Evolutionary conservation across 1,140 invertebrate species (phyloP), one percentile per base, ranked within the genome.

Genomic region (Spodoptera frugiperda): DNA sequence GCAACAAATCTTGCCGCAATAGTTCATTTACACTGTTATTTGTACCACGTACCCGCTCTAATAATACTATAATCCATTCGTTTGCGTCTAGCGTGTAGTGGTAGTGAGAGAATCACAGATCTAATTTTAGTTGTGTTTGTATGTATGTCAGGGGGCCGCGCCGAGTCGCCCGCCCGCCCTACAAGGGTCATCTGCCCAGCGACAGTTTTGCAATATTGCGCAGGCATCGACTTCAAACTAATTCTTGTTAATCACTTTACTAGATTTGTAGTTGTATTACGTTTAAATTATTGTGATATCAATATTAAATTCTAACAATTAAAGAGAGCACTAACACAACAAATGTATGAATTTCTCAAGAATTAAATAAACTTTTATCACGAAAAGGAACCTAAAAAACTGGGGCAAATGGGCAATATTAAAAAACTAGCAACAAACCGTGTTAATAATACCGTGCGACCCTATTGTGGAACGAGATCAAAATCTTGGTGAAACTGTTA

Each of bases 111-210:
- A 90, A 86, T 89, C 87, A 89, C 87, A 85, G 78, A 82, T 89
- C 91, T 93, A 93, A 90, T 89, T 88, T 89, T 93, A 93, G 89
- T 84, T 81, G 73, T 86, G 84, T 91, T 87, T 91, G 89, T 91
- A 91, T 91, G 89, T 93, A 84, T 93, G 91, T 93, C 91, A 93
- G 84, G 90, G 86, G 91, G 90, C 87, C 90, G 87, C 74, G 30
- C 72, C 78, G 77, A 81, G 79, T 77, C 82, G 80, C 75, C 84
- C 82, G 84, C 82, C 84, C 86, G 90, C 86, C 90, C 89, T 89
- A 90, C 78, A 88, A 90, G 88, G 90, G 91, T 91, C 90, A 91
- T 84, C 81, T 84, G 81, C 77, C 76, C 78, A 82, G 51, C 72
- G 73, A 72, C 59, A 72, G 25, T 39, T 67, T 30, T 30, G 59